These are phyloP conservation scores for Heliconius charithonia DNA, from an alignment of 2,888 invertebrate species.

Conservation along the genomic window DNA sequence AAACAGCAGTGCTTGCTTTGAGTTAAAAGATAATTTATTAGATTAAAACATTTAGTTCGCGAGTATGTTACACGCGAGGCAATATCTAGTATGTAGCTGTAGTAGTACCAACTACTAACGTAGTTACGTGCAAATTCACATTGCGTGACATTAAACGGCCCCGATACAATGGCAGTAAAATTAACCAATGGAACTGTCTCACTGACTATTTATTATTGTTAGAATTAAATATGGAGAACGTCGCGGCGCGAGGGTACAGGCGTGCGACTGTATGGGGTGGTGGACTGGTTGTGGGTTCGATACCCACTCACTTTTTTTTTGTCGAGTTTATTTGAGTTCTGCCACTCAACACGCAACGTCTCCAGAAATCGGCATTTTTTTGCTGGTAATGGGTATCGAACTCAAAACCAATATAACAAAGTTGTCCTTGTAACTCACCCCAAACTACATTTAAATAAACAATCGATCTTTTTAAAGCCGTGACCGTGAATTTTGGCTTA, in stretches of 20 bases:
- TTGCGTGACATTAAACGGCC: slow-evolving; percentile 43
- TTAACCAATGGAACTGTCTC: slow-evolving; percentile 46
- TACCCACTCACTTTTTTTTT: too few relatives aligned
- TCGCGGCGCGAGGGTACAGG: too few relatives aligned
- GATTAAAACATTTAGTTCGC: slow-evolving; percentile 1
- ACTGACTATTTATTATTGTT: slow-evolving; percentile 41
- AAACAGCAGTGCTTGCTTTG: not conserved
- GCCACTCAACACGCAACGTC: too few relatives aligned
- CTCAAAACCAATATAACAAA: too few relatives aligned
- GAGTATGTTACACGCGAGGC: slow-evolving; percentile 13
- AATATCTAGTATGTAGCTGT: not conserved
- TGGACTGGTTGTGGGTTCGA: too few relatives aligned
- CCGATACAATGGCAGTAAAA: slow-evolving; percentile 40
- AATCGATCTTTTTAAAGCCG: not conserved
- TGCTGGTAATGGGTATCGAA: not conserved
- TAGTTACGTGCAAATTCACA: slow-evolving; percentile 34
- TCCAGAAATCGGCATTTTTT: too few relatives aligned
- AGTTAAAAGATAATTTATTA: not conserved
- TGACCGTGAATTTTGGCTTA: slow-evolving; percentile 25
- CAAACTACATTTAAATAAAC: not conserved
- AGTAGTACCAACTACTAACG: too few relatives aligned
- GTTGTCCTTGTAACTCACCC: not conserved
- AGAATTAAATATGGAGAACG: not conserved
- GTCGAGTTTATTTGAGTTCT: too few relatives aligned
- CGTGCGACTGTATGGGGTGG: too few relatives aligned